Conservation (phyloP, 2,888 invertebrate genomes). For the Hypercompe scribonia region DNA sequence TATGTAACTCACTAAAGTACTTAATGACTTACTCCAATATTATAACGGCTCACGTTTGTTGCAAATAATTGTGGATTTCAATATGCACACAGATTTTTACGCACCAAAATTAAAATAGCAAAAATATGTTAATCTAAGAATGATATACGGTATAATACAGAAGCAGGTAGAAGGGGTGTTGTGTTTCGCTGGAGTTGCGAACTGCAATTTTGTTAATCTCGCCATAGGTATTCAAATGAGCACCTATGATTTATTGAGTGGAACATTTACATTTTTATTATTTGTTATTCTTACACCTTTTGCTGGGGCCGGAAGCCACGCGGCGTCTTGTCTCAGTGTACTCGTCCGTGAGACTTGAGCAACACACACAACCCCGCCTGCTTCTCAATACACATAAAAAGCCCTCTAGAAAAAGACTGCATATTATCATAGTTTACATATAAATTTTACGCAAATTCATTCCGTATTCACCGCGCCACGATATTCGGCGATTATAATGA, state of each 20-base stretch:
- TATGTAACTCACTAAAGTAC: neutral
- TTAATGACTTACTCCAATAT: neutral
- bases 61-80: neutral
- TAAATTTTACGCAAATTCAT: slow-evolving; percentile 86
- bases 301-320: slow-evolving; percentile 85
- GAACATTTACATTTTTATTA: slow-evolving; percentile 87
- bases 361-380: slow-evolving; percentile 70
- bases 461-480: slow-evolving; percentile 79
- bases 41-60: neutral
- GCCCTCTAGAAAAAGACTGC: slow-evolving; percentile 73
- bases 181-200: slow-evolving; percentile 55
- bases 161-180: slow-evolving; percentile 59
- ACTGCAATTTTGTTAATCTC: slow-evolving; percentile 82
- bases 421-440: slow-evolving; percentile 86
- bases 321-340: slow-evolving; percentile 83
- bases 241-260: slow-evolving; percentile 87
- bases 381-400: slow-evolving; percentile 68
- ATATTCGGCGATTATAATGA: slow-evolving; percentile 83
- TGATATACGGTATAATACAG: slow-evolving; percentile 58
- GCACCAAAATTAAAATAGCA: slow-evolving; percentile 53
- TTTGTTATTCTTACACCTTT: slow-evolving; percentile 87
- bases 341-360: slow-evolving; percentile 82
- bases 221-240: slow-evolving; percentile 86
- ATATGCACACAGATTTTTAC: slow-evolving; percentile 27
- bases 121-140: slow-evolving; percentile 72